Evolutionary conservation across 1,140 invertebrate species (phyloP).

Genomic region (Bicyclus anynana): DNA sequence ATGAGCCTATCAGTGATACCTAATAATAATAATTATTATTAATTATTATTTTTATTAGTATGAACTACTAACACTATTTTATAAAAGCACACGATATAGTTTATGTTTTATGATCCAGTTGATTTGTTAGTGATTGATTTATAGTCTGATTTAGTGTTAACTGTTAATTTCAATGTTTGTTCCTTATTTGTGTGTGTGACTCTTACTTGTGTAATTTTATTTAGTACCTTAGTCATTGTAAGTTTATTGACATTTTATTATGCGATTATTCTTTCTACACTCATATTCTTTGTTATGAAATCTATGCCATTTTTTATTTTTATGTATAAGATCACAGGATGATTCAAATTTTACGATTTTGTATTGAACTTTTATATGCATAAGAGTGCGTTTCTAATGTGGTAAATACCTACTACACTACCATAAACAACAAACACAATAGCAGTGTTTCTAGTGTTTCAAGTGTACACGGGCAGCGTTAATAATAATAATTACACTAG

Average conservation of each 20-base stretch:
- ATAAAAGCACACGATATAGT: constrained; percentile 42
- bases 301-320: neutral
- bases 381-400: neutral
- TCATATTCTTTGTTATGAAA: neutral
- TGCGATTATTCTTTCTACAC: neutral
- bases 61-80: constrained; percentile 51
- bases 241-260: constrained; percentile 6
- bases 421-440: too few relatives aligned
- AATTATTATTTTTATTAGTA: too few relatives aligned
- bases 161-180: constrained; percentile 23
- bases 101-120: constrained; percentile 50
- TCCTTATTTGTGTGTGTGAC: constrained; percentile 11
- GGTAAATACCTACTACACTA: too few relatives aligned
- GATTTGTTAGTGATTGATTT: constrained; percentile 31
- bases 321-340: neutral
- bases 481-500: too few relatives aligned
- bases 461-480: too few relatives aligned
- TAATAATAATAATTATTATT: too few relatives aligned
- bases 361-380: neutral
- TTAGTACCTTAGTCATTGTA: neutral
- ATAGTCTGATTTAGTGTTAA: constrained; percentile 21
- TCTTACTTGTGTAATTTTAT: constrained; percentile 5
- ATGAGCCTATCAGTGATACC: too few relatives aligned
- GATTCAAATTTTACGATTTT: neutral
- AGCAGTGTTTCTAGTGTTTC: too few relatives aligned